phyloP scores from a whole-genome alignment of 2,888 invertebrate genomes.

The Chaitophorus viminalis region DNA sequence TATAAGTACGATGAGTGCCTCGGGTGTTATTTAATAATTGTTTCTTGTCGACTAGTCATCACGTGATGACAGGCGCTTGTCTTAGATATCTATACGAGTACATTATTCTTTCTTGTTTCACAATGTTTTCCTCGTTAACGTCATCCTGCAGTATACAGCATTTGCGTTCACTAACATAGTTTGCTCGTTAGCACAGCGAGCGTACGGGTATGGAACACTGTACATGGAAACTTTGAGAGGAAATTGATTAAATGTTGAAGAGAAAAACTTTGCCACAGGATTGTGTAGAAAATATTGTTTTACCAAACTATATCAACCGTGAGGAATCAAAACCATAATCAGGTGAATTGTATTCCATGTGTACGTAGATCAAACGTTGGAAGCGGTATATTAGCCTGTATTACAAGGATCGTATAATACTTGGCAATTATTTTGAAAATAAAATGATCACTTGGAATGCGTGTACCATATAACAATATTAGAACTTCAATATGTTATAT shows the following conservation, averaged over 20 bases:
- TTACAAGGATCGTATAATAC: too few species aligned
- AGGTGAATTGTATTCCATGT: not conserved
- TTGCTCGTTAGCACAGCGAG: conserved; percentile 40
- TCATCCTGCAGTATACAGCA: conserved; percentile 19
- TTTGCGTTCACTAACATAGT: conserved; percentile 20
- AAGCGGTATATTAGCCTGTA: too few species aligned
- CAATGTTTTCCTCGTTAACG: conserved; percentile 58
- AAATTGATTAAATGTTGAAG: conserved; percentile 36
- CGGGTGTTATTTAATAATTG: conserved; percentile 20
- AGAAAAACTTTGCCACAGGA: not conserved
- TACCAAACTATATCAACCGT: not conserved
- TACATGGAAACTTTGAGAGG: conserved; percentile 17
- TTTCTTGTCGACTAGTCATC: not conserved
- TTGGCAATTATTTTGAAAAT: too few species aligned
- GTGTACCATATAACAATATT: too few species aligned
- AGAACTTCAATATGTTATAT: too few species aligned
- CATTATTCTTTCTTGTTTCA: conserved; percentile 16
- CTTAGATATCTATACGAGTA: not conserved
- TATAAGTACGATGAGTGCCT: not conserved
- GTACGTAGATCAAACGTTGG: too few species aligned
- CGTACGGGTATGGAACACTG: not conserved
- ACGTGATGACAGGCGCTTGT: not conserved
- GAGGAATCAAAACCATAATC: not conserved
- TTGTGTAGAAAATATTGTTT: not conserved
- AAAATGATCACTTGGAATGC: too few species aligned